Percentiles rank a stretch among this genome's conserved stretches.
Conservation (phyloP, 2,113 vertebrate species). For the Strix uralensis region DNA sequence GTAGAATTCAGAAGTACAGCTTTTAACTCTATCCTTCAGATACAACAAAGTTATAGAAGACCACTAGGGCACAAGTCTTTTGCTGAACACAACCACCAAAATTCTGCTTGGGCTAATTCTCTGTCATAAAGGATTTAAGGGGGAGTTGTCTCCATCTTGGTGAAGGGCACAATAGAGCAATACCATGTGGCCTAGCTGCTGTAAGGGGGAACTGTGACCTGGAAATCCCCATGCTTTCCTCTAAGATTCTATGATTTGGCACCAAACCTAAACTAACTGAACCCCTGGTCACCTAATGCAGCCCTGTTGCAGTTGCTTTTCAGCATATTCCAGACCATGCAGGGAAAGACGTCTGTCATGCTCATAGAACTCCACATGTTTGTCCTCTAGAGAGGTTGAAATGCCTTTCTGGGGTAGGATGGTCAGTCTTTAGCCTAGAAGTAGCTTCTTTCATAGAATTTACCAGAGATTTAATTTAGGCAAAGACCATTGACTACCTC, state of each 20-base stretch:
- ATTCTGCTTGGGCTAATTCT: background rate
- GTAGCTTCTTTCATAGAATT: background rate
- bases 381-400: background rate
- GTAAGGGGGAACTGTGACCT: background rate
- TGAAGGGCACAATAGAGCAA: background rate
- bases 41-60: background rate
- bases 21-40: background rate
- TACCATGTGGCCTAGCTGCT: background rate
- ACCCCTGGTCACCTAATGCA: background rate
- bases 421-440: background rate
- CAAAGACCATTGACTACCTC: background rate
- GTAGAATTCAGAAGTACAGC: background rate
- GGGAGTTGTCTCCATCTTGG: background rate
- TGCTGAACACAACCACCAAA: background rate
- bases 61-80: background rate
- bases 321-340: accelerated
- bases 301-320: background rate
- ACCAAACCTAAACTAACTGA: background rate
- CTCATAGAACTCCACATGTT: accelerated
- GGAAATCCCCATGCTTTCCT: background rate
- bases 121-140: background rate
- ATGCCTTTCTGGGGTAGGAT: background rate
- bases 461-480: background rate
- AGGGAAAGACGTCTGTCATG: accelerated
- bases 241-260: background rate